phyloP scores from a whole-genome alignment of 2,113 vertebrate genomes.

The Apteryx mantelli region DNA sequence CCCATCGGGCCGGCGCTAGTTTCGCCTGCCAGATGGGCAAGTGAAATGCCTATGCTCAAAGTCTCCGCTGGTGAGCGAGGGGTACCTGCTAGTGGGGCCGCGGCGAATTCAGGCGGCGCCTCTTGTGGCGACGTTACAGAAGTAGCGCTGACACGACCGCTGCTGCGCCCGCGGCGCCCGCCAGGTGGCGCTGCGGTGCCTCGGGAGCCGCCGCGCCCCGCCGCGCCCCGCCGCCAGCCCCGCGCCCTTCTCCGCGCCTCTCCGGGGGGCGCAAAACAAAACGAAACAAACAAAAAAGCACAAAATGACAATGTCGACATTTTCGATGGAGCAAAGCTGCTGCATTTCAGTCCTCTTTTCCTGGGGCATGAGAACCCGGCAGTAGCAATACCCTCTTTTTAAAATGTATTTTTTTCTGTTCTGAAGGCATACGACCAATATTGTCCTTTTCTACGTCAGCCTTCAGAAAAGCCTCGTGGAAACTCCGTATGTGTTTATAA shows the following conservation, averaged over 20 bases:
- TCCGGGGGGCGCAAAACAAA: too few species aligned
- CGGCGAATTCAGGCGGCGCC: rapidly evolving
- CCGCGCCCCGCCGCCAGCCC: too few species aligned
- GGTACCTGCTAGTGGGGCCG: rapidly evolving
- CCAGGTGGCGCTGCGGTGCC: not conserved
- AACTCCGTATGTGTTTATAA: not conserved
- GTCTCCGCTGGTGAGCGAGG: rapidly evolving
- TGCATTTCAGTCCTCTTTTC: rapidly evolving
- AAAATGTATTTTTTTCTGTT: not conserved
- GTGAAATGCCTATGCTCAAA: rapidly evolving
- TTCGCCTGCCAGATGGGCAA: rapidly evolving
- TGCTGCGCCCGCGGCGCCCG: not conserved
- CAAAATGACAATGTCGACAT: rapidly evolving
- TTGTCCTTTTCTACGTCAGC: not conserved
- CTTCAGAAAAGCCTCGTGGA: not conserved
- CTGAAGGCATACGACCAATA: rapidly evolving
- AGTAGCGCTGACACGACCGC: too few species aligned
- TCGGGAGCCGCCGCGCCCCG: not conserved
- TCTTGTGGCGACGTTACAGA: rapidly evolving
- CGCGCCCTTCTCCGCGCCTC: not conserved
- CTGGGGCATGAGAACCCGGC: not conserved
- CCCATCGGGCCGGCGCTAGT: not conserved
- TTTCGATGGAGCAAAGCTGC: rapidly evolving
- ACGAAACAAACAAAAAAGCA: too few species aligned
- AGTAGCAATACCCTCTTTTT: rapidly evolving